These are phyloP conservation scores for Tenebrio molitor DNA, from an alignment of 1,140 invertebrate genomes.

Conservation along the genomic window DNA sequence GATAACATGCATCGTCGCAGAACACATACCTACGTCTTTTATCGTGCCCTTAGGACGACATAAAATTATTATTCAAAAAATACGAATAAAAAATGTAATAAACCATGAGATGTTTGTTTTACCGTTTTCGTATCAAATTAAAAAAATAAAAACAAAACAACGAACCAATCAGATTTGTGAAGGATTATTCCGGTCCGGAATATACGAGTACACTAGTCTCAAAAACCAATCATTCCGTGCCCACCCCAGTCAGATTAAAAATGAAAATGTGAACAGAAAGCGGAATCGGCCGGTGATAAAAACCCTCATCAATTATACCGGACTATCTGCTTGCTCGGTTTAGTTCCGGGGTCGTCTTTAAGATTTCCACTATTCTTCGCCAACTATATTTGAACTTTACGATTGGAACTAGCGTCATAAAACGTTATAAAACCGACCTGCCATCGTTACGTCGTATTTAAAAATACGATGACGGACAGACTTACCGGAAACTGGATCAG, in stretches of 20 bases:
- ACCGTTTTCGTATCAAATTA: not conserved
- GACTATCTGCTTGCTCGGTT: no score
- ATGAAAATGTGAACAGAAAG: conserved; percentile 15
- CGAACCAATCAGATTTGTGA: not conserved
- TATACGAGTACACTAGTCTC: not conserved
- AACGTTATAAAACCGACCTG: no score
- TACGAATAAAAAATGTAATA: conserved; percentile 2
- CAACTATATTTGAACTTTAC: no score
- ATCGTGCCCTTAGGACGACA: not conserved
- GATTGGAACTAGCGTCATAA: conserved; percentile 18
- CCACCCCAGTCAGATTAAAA: conserved; percentile 12
- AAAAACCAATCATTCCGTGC: not conserved
- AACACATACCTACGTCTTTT: conserved; percentile 1
- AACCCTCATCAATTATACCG: conserved; percentile 15
- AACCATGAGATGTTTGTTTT: not conserved
- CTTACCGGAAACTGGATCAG: no score
- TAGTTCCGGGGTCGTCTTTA: conserved; percentile 1
- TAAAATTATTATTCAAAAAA: conserved; percentile 7
- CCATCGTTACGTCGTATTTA: no score
- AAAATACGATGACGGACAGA: no score
- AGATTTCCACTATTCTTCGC: not conserved
- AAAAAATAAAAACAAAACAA: not conserved
- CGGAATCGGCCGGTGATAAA: conserved; percentile 16
- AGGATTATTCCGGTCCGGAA: not conserved
- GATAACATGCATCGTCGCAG: not conserved